phyloP scores from a whole-genome alignment of 2,888 invertebrate species.

The Aphrophora alni region DNA sequence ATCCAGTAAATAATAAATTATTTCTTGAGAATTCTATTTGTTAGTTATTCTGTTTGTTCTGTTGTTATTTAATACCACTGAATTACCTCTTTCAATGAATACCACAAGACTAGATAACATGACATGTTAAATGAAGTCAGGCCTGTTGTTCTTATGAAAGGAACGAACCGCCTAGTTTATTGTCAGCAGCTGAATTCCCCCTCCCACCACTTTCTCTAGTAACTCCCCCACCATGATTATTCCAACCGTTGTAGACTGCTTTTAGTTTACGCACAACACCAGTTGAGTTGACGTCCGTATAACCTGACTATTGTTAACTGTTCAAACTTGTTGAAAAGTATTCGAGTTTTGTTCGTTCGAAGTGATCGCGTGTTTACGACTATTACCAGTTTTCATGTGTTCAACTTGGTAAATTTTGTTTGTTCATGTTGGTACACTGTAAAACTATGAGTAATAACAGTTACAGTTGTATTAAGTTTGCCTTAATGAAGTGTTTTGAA shows the following conservation, averaged over 20 bases:
- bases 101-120: background rate
- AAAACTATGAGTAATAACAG: background rate
- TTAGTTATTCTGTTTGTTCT: too few species aligned
- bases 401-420: background rate
- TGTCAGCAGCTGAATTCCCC: background rate
- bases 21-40: too few species aligned
- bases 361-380: too few species aligned
- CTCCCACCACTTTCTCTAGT: slow-evolving; percentile 4
- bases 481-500: background rate
- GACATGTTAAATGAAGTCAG: too few species aligned
- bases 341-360: too few species aligned
- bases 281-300: background rate
- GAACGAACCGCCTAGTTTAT: background rate
- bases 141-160: too few species aligned
- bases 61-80: too few species aligned
- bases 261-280: background rate
- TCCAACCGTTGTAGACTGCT: background rate
- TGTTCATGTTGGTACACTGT: background rate
- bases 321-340: too few species aligned
- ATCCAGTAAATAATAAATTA: too few species aligned
- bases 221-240: background rate
- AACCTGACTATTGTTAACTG: background rate
- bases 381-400: too few species aligned
- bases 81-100: too few species aligned
- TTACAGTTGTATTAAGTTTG: background rate